Base-by-base conservation (phyloP, 2,888 invertebrate genomes). In the Drosophila testacea region DNA sequence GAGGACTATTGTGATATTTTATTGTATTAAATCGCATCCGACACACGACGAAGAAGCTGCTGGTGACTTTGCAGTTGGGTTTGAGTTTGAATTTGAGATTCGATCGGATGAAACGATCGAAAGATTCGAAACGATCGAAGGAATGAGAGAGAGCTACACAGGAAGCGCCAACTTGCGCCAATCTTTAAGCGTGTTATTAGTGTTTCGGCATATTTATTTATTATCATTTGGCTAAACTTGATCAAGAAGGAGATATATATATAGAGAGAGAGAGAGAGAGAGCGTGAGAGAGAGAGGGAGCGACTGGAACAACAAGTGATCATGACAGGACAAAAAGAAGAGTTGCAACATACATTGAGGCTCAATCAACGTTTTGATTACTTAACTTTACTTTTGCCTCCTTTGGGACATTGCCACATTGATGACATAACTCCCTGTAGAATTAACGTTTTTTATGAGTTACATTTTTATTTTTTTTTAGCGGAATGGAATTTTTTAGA, bases 1-100 rank as follows among this genome's bases (percentile, higher is more conserved):
- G 83, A 89, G 92, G 92, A 91, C 91, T 92, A 91, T 91, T 91
- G 90, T 91, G 91, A 92, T 92, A 91, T 92, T 92, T 92, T 90
- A 92, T 91, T 91, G 91, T 81, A 89, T 90, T 90, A 91, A 90
- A 85, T 85, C 91, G 89, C 90, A 91, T 90, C 88, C 90, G 88
- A 90, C 83, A 88, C 82, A 74, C 77, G 82, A 65, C 72, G 75
- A 44, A 44, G 44, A 69, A 10, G 13, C 28, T 41, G 44, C 32
- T 60, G 61, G 41, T 55, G 42, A 55, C 55, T 55, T 42, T 55
- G 55, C 46, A 57, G 46, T 57, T 38, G 48, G 36, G 55, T 28
- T 63, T 63, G 48, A 64, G 41, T 60, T 54, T 36, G 46, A 64
- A 42, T 60, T 54, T 36, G 46, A 57, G 46, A 28, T 56, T 41